Evolutionary conservation across 2,888 invertebrate species (phyloP), one percentile per base, ranked within the genome.

Genomic region (Agrotis puta): DNA sequence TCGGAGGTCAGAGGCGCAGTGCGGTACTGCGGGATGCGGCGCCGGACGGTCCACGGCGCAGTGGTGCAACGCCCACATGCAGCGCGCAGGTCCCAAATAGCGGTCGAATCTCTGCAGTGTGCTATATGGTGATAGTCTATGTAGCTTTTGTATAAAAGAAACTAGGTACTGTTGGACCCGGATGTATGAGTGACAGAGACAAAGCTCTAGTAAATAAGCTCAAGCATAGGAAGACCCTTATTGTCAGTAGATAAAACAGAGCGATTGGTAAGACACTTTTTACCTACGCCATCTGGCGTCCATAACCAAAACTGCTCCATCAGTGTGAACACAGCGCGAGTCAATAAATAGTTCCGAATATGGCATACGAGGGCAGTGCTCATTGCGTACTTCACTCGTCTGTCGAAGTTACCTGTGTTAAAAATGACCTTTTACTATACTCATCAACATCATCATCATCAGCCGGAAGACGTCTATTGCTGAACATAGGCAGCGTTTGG

Each of bases 21-120:
- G 76, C 65, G 57, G 57, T 6, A 50, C 20, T 11, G 39, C n/a
- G n/a, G 24, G 14, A 24, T 11, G 16, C 2, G 27, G 39, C 16
- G 24, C 18, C 20, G 11, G 7, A 13, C 3, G 7, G 1, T 65
- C 47, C 57, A 64, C 0, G n/a, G 14, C 4, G 11, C 39, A 7
- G 1, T 70, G 63, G 24, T 76, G 71, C 71, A 77, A 65, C 58
- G 50, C 63, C 65, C 63, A 48, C 11, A 6, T 65, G 63, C 79
- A 78, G n/a, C 18, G 69, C 74, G 69, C 78, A 78, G 51, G 65
- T 50, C 51, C 16, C 5, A 11, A 53, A 3, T 20, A n/a, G 16
- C 43, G 72, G 13, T 53, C 74, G 74, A 73, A 56, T 61, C 6
- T 24, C 56, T 74, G 74, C 67, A 74, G 61, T 74, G 20, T 39